A percentile compares a stretch with the other conserved stretches of the same genome.
Conservation (phyloP, 2,888 invertebrate species). For the Luffia ferchaultella region DNA sequence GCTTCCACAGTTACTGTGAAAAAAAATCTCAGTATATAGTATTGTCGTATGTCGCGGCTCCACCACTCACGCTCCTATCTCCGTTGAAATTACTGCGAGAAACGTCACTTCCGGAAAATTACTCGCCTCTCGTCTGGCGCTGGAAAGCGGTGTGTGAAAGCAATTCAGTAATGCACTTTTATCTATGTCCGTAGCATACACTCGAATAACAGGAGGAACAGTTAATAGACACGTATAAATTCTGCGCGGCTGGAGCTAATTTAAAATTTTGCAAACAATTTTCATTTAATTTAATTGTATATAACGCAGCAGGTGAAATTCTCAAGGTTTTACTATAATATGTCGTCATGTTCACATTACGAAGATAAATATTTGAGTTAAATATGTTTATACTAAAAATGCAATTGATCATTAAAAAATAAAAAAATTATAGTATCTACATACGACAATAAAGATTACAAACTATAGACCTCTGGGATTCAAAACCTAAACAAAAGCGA, state of each 20-base stretch:
- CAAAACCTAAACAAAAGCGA: conserved; percentile 40
- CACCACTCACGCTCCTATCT: conserved; percentile 14
- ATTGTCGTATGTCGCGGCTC: not conserved
- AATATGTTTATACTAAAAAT: too few species aligned
- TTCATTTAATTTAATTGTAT: too few species aligned
- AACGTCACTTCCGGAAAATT: conserved; percentile 30
- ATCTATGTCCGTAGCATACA: conserved; percentile 18
- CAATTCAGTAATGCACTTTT: conserved; percentile 53
- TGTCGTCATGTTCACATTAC: too few species aligned
- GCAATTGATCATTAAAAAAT: too few species aligned
- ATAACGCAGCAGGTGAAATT: too few species aligned
- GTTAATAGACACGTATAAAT: not conserved
- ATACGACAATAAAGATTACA: conserved; percentile 41
- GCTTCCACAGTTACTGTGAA: not conserved
- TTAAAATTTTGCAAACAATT: too few species aligned
- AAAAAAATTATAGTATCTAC: too few species aligned
- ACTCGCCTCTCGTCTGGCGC: conserved; percentile 21
- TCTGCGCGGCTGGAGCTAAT: too few species aligned
- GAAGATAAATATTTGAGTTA: too few species aligned
- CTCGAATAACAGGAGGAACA: not conserved
- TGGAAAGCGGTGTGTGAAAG: conserved; percentile 33
- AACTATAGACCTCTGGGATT: too few species aligned
- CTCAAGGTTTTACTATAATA: too few species aligned
- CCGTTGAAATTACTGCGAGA: conserved; percentile 23
- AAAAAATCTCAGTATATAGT: not conserved